phyloP scores from a whole-genome alignment of 2,888 invertebrate species.

The Pammene fasciana region DNA sequence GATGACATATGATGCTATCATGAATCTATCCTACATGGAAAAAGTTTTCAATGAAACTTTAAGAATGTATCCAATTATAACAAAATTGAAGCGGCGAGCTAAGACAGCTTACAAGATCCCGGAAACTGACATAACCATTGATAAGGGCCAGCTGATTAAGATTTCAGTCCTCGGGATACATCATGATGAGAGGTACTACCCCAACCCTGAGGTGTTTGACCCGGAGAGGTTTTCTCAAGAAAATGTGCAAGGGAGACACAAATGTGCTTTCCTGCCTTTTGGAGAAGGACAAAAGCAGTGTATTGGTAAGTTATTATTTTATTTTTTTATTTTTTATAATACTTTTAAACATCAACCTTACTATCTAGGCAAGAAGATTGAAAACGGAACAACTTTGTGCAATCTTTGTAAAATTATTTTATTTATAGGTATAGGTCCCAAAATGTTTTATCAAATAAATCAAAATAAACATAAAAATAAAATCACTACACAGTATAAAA shows the following conservation, averaged over 20 bases:
- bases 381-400: neutral
- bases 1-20: conserved; percentile 16
- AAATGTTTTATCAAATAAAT: no score
- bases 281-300: conserved; percentile 26
- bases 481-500: no score
- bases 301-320: conserved; percentile 17
- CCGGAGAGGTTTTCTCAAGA: conserved; percentile 20
- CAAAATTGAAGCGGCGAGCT: conserved; percentile 21
- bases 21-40: conserved; percentile 26
- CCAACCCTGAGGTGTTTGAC: conserved; percentile 15
- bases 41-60: conserved; percentile 35
- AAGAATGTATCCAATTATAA: conserved; percentile 25
- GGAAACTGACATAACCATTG: conserved; percentile 13
- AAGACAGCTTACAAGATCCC: conserved; percentile 15
- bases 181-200: conserved; percentile 23
- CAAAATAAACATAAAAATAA: no score
- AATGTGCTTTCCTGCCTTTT: conserved; percentile 26
- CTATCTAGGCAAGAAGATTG: neutral
- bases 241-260: conserved; percentile 19
- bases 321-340: neutral
- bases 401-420: no score
- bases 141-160: conserved; percentile 10
- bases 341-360: neutral
- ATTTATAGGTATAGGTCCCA: no score
- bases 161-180: conserved; percentile 19